Evolutionary conservation across 2,797 vertebrate genomes (phyloP).

Genomic region (Cossypha dichroa): DNA sequence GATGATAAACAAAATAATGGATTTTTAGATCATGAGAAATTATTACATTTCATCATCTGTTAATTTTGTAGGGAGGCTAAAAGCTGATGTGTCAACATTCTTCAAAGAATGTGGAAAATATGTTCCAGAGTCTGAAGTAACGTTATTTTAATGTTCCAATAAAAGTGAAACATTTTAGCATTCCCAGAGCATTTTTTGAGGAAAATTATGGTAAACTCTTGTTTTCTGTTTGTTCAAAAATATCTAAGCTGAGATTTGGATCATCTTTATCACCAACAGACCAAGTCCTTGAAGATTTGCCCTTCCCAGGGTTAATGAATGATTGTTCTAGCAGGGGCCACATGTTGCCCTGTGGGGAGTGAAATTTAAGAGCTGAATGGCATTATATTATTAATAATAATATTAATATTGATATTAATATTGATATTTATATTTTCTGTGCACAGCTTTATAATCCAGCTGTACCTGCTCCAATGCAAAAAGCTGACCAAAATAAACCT

Average conservation of each 20-base stretch:
- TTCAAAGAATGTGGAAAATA: neutral
- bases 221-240: neutral
- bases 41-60: neutral
- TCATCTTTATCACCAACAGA: neutral
- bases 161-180: neutral
- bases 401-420: too few species aligned
- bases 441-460: neutral
- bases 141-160: accelerated
- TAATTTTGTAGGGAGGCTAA: neutral
- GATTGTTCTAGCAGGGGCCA: neutral
- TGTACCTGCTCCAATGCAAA: neutral
- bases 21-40: neutral
- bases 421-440: neutral
- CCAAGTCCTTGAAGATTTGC: neutral
- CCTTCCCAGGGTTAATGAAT: neutral
- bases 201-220: neutral
- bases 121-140: neutral
- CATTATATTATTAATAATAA: too few species aligned
- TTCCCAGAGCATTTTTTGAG: neutral
- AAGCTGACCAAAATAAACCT: neutral
- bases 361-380: neutral
- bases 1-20: neutral
- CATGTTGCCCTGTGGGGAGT: neutral
- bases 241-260: neutral
- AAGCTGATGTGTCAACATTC: neutral